phyloP scores from a whole-genome alignment of 2,113 vertebrate species.

The Ctenodactylus gundi region DNA sequence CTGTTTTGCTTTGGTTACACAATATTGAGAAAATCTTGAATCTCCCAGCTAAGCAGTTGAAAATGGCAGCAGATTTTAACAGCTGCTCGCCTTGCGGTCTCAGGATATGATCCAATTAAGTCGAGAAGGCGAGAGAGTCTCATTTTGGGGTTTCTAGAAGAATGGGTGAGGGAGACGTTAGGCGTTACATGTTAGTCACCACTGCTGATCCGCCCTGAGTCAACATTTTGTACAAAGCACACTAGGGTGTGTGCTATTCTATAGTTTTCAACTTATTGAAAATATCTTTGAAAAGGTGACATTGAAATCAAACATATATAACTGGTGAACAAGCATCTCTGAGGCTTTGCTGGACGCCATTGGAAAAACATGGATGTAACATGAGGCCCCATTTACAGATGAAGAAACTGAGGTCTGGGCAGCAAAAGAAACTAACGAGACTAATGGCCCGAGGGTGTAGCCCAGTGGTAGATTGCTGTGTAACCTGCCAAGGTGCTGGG shows the following conservation, averaged over 20 bases:
- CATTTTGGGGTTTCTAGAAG: background rate
- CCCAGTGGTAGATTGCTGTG: background rate
- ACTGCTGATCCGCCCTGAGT: fast-evolving
- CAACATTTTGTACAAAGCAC: background rate
- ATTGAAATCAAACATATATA: background rate
- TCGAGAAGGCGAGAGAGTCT: background rate
- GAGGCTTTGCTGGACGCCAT: background rate
- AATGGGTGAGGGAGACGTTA: fast-evolving
- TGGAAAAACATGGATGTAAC: background rate
- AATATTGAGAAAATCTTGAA: background rate
- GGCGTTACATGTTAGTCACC: fast-evolving
- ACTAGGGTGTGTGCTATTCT: fast-evolving
- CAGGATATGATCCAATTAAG: background rate
- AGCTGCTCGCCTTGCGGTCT: background rate
- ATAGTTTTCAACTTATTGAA: background rate
- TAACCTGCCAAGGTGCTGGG: background rate
- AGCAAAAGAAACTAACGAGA: background rate
- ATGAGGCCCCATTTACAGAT: background rate
- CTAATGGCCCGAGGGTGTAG: too few relatives aligned
- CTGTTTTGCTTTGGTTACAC: conserved; percentile 23
- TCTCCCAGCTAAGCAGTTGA: background rate
- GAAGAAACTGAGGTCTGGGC: background rate
- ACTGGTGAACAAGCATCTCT: background rate
- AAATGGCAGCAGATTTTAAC: conserved; percentile 30
- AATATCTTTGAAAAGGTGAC: background rate